Evolutionary conservation across 2,113 vertebrate species (phyloP), one percentile per base, ranked within the genome.

Genomic region (Meles meles): DNA sequence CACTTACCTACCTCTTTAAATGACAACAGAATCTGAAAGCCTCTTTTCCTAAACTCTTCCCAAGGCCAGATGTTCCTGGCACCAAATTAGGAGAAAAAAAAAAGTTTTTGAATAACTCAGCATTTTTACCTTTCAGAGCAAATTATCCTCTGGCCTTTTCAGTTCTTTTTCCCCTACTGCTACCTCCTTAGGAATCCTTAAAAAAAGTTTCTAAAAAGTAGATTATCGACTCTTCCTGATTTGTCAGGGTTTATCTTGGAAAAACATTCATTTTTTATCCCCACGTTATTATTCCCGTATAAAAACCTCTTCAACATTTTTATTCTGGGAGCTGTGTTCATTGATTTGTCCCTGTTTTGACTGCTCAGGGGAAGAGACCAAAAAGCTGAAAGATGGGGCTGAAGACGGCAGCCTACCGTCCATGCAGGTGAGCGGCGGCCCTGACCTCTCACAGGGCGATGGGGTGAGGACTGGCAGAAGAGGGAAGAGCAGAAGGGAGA

Each of bases 41-140:
- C 74, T 94, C 86, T 97, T 94, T 77, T 63, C 84, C 52, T 77
- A 69, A 95, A 83, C 71, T 82, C 67, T 94, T 52, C 74, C 84
- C 71, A 95, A 93, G 47, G 31, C 96, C 96, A 97, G 92, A 98
- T 97, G 94, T 96, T 96, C 87, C 90, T 98, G 97, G 97, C 96
- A 96, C 57, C 3, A 13, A 96, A 92, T 39, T 18, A 92, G 85
- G 94, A 80, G 93, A 29, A 90, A 93, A 97, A 96, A 97, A 92
- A 49, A 52, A 52, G 37, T 96, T 97, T 93, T 67, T 65, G 72
- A 97, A 93, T 97, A 95, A 96, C 39, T 72, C 87, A 95, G 94
- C 83, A 85, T 93, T 97, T 97, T 86, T 96, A 61, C 88, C 96
- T 90, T 97, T 97, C 92, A 88, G 31, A 96, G 47, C 1, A 92